phyloP scores from a whole-genome alignment of 1,140 invertebrate species.

The Macrobrachium rosenbergii region DNA sequence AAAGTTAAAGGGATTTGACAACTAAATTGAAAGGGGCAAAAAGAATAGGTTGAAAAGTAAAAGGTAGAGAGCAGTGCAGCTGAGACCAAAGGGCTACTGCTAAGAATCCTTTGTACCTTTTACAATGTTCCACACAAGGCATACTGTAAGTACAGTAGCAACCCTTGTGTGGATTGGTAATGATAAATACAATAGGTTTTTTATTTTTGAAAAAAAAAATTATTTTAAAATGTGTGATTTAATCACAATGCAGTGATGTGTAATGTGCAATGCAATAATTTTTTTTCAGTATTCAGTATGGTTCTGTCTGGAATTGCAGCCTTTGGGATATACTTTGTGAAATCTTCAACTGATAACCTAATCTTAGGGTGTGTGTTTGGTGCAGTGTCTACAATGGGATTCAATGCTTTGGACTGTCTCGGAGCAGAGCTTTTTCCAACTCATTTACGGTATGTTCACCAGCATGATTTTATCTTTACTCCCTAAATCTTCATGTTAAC shows the following conservation, averaged over 20 bases:
- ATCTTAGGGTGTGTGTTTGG: slow-evolving; percentile 82
- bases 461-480: neutral
- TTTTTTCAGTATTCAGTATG: slow-evolving; percentile 79
- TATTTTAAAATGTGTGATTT: no score
- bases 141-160: no score
- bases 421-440: slow-evolving; percentile 67
- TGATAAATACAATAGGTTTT: no score
- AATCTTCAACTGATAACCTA: slow-evolving; percentile 79
- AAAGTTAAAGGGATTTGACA: no score
- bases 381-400: slow-evolving; percentile 88
- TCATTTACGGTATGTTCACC: slow-evolving; percentile 60
- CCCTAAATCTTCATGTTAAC: neutral
- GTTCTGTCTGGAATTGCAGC: slow-evolving; percentile 81
- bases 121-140: no score
- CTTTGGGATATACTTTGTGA: slow-evolving; percentile 82
- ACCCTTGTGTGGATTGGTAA: no score
- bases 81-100: no score
- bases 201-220: neutral
- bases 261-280: slow-evolving; percentile 59
- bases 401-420: slow-evolving; percentile 88
- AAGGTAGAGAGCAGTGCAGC: no score
- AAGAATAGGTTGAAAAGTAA: no score
- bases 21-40: no score
- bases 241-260: no score
- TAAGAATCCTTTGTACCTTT: no score